Evolutionary conservation across 2,888 invertebrate species (phyloP), one percentile per base, ranked within the genome.

Genomic region (Ornithoptera alexandrae): DNA sequence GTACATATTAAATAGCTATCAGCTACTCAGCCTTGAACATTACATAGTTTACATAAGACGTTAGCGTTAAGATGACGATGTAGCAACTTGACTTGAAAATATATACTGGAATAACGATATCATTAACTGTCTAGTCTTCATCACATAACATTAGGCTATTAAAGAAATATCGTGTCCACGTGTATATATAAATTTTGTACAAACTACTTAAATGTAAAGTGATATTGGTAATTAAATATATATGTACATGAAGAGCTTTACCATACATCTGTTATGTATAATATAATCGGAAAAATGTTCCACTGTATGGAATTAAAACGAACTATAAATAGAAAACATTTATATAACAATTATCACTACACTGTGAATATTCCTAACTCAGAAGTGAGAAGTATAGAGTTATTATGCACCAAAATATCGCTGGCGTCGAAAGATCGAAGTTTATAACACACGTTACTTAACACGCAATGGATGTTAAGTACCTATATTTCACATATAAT

Each of bases 281-380:
- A 56, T 65, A 24, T 69, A 68, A 71, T 74, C 66, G 67, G 78
- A 78, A 78, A 76, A 78, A 81, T 81, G 76, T 79, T 79, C 82
- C 77, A 67, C 77, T 81, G 79, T 79, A 79, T 79, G 77, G 78
- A 82, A 78, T 78, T 84, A 78, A 77, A 82, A 80, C 82, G 81
- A 84, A 84, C 83, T 83, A 87, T 84, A 85, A 81, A 65, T 57
- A 69, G 87, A 86, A 88, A 89, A 89, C 88, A 89, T 90, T 90
- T 89, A 86, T 86, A 87, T 84, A 88, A 87, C 86, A 88, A 90
- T 90, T 89, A 90, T 87, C 88, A 85, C 82, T 80, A 82, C 81
- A 84, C 81, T 80, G 84, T 84, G 82, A 87, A 85, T 79, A 77
- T 75, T 75, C 80, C 77, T 50, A 53, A 77, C 69, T 65, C 65